These are phyloP conservation scores for Bombus waltoni DNA, from an alignment of 1,140 invertebrate genomes.

Conservation along the genomic window DNA sequence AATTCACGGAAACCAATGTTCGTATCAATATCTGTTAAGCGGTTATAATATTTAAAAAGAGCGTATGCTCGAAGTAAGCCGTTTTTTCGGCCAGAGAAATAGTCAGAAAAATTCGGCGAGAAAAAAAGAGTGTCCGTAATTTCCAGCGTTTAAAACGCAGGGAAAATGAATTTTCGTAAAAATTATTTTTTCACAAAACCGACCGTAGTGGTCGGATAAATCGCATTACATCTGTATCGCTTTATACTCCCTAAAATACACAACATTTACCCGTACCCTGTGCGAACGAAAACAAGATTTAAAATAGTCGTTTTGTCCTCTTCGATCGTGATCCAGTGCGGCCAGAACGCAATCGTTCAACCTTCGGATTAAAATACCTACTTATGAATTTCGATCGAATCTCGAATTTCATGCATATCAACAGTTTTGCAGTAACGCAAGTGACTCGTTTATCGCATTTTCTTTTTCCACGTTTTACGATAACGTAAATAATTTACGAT, in stretches of 20 bases:
- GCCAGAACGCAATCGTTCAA: neutral
- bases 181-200: neutral
- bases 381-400: neutral
- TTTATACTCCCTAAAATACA: neutral
- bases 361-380: neutral
- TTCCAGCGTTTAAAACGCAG: neutral
- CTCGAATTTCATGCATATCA: neutral
- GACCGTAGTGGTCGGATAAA: neutral
- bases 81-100: too few species aligned
- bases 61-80: too few species aligned
- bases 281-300: neutral
- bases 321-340: too few species aligned
- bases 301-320: neutral
- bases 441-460: too few species aligned
- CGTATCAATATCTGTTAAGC: neutral
- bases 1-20: neutral
- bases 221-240: neutral
- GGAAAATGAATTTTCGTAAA: neutral
- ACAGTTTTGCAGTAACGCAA: neutral
- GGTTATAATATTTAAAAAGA: neutral
- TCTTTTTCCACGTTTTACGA: too few species aligned
- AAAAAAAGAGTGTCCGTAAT: too few species aligned
- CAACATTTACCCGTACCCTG: too few species aligned
- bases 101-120: too few species aligned
- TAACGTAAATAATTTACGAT: neutral